phyloP scores from a whole-genome alignment of 2,888 invertebrate genomes.

The Melanostoma mellinum region DNA sequence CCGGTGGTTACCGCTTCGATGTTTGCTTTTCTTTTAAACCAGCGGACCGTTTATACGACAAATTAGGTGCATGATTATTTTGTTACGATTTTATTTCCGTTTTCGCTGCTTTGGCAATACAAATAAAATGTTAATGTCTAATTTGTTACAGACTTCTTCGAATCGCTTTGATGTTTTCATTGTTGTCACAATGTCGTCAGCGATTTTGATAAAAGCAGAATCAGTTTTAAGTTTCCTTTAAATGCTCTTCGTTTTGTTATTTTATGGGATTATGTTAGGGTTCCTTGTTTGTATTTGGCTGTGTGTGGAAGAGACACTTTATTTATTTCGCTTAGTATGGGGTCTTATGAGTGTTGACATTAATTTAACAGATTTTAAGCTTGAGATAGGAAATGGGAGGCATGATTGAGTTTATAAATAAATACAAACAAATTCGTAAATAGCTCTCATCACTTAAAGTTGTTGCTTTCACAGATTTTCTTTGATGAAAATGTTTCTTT shows the following conservation, averaged over 20 bases:
- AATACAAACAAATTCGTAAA: slow-evolving; percentile 1
- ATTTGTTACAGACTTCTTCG: slow-evolving; percentile 52
- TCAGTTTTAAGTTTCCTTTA: slow-evolving; percentile 44
- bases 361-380: slow-evolving; percentile 16
- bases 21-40: slow-evolving; percentile 19
- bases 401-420: slow-evolving; percentile 42
- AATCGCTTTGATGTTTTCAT: slow-evolving; percentile 34
- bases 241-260: slow-evolving; percentile 17
- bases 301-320: not conserved
- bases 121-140: slow-evolving; percentile 52
- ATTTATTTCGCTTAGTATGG: slow-evolving; percentile 14
- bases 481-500: too few species aligned
- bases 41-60: slow-evolving; percentile 5
- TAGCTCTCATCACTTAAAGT: too few species aligned
- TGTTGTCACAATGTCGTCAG: slow-evolving; percentile 40
- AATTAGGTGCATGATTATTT: slow-evolving; percentile 61
- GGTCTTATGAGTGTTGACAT: slow-evolving; percentile 20
- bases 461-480: too few species aligned
- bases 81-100: slow-evolving; percentile 40
- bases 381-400: not conserved
- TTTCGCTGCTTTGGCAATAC: slow-evolving; percentile 37
- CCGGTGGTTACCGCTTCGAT: not conserved
- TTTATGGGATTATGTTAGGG: slow-evolving; percentile 11
- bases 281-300: not conserved
- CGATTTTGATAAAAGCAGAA: slow-evolving; percentile 43